phyloP scores from a whole-genome alignment of 2,797 vertebrate species.

The Scolopax bukidnonensis region DNA sequence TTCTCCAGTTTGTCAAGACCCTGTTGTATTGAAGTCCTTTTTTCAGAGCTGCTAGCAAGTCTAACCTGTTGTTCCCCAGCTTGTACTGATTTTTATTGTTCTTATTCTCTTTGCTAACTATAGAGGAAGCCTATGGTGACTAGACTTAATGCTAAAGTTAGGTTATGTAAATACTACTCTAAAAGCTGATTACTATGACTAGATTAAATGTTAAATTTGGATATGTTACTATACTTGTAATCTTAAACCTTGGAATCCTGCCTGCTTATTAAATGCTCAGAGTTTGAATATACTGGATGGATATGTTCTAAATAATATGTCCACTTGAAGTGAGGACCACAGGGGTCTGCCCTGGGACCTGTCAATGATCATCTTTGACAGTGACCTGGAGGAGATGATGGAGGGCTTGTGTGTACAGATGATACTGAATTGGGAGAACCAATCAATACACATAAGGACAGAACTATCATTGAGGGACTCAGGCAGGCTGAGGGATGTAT shows the following conservation, averaged over 20 bases:
- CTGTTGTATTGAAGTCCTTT: background rate
- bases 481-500: background rate
- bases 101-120: background rate
- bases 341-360: background rate
- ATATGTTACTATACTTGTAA: background rate
- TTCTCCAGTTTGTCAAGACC: background rate
- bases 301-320: background rate
- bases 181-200: background rate
- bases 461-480: background rate
- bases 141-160: background rate
- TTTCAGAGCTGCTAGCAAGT: background rate
- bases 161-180: background rate
- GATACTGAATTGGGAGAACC: background rate
- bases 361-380: background rate
- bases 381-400: background rate
- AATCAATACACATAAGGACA: background rate
- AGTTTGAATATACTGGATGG: background rate
- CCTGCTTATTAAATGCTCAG: background rate
- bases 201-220: conserved; percentile 7
- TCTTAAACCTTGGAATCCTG: background rate
- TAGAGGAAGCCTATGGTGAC: background rate
- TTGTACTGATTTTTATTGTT: background rate
- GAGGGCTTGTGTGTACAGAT: background rate
- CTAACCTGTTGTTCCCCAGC: background rate
- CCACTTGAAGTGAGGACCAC: background rate